phyloP scores from a whole-genome alignment of 1,140 invertebrate species.

The Halesus radiatus region DNA sequence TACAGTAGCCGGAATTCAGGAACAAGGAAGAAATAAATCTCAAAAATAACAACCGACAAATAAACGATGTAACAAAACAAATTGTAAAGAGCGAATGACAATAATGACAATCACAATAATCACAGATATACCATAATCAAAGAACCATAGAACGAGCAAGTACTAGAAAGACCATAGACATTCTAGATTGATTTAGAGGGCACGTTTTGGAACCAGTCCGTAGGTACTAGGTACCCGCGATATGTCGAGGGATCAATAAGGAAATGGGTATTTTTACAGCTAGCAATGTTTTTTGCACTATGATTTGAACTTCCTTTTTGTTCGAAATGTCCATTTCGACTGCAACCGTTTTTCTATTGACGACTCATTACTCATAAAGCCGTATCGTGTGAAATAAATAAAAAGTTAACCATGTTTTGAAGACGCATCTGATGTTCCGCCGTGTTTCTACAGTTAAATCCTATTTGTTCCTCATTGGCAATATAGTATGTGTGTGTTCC shows the following conservation, averaged over 20 bases:
- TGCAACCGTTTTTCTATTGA: slow-evolving; percentile 43
- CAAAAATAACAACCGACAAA: too few species aligned
- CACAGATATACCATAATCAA: too few species aligned
- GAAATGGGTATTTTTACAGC: slow-evolving; percentile 18
- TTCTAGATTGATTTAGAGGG: too few species aligned
- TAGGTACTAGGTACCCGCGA: too few species aligned
- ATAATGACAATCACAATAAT: too few species aligned
- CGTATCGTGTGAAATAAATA: slow-evolving; percentile 22
- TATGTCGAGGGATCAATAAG: not conserved
- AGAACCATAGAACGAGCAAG: too few species aligned
- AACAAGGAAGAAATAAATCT: too few species aligned
- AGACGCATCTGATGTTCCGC: slow-evolving; percentile 11
- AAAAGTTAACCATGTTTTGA: slow-evolving; percentile 31
- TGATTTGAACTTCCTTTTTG: slow-evolving; percentile 52
- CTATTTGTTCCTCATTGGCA: slow-evolving; percentile 17
- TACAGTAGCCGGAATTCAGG: too few species aligned
- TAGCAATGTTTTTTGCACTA: slow-evolving; percentile 41
- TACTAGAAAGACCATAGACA: too few species aligned
- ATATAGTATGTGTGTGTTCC: slow-evolving; percentile 25
- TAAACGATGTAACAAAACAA: too few species aligned
- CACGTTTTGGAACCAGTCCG: too few species aligned
- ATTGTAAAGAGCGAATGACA: too few species aligned
- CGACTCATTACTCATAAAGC: slow-evolving; percentile 24
- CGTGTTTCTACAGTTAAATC: slow-evolving; percentile 18
- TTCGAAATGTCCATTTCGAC: slow-evolving; percentile 49